Conservation (phyloP, 2,113 vertebrate genomes). For the Dicentrarchus labrax region DNA sequence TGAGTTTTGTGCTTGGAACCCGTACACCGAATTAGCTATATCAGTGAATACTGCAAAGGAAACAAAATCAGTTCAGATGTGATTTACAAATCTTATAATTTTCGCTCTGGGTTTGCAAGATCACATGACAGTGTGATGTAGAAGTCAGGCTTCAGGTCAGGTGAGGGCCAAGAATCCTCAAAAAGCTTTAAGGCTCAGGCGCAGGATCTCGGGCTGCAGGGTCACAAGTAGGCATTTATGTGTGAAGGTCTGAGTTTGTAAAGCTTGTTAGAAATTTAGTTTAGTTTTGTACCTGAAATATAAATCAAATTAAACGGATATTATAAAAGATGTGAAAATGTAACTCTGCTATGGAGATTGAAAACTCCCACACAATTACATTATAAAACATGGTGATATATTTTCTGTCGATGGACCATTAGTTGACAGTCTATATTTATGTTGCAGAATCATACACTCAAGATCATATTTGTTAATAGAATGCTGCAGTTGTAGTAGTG, state of each 20-base stretch:
- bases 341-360: background rate
- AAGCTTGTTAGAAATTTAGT: background rate
- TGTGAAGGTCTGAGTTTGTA: background rate
- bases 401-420: background rate
- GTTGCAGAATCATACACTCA: background rate
- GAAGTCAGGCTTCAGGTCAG: slow-evolving; percentile 46
- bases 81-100: slow-evolving; percentile 4
- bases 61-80: slow-evolving; percentile 6
- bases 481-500: background rate
- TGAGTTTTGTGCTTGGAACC: background rate
- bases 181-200: slow-evolving; percentile 43
- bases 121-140: slow-evolving; percentile 64
- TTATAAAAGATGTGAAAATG: background rate
- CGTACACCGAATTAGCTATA: background rate
- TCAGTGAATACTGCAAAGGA: background rate
- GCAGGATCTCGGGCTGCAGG: background rate
- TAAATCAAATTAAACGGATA: background rate
- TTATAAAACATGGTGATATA: background rate
- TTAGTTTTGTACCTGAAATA: background rate
- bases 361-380: background rate
- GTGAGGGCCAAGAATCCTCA: slow-evolving; percentile 29
- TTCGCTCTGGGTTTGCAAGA: slow-evolving; percentile 11
- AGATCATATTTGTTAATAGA: background rate
- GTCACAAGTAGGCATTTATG: background rate
- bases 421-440: background rate